These are phyloP conservation scores for Silurus aristotelis DNA, from an alignment of 2,797 vertebrate species.

Conservation along the genomic window DNA sequence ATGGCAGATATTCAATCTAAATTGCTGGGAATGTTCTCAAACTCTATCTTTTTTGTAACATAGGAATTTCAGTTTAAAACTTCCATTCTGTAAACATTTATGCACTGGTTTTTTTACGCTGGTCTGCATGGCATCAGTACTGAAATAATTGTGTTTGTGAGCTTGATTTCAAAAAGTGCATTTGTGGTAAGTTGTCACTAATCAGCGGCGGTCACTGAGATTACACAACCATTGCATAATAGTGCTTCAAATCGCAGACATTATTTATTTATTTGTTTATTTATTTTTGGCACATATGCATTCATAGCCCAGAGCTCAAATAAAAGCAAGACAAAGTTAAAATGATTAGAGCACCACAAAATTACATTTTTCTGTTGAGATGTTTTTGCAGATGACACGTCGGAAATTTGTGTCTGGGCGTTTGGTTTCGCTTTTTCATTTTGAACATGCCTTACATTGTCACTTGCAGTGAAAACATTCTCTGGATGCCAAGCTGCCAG, in stretches of 20 bases:
- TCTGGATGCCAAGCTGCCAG: not conserved
- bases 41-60: not conserved
- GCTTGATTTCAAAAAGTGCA: conserved; percentile 6
- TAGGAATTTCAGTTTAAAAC: not conserved
- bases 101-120: not conserved
- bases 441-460: conserved; percentile 1
- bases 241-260: not conserved
- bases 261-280: not conserved
- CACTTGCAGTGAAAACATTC: not conserved
- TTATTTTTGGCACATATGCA: not conserved
- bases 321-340: not conserved
- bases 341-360: not conserved
- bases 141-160: not conserved
- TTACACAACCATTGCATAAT: conserved; percentile 6
- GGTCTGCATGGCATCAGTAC: not conserved
- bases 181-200: not conserved
- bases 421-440: not conserved
- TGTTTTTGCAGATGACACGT: conserved; percentile 9
- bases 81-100: conserved; percentile 1
- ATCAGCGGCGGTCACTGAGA: conserved; percentile 3
- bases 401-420: not conserved
- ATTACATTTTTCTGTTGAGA: not conserved
- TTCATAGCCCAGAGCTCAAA: not conserved
- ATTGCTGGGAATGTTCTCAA: not conserved
- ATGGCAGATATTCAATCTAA: not conserved